Evolutionary conservation across 2,888 invertebrate genomes (phyloP).

Genomic region (Octonoba sinensis): DNA sequence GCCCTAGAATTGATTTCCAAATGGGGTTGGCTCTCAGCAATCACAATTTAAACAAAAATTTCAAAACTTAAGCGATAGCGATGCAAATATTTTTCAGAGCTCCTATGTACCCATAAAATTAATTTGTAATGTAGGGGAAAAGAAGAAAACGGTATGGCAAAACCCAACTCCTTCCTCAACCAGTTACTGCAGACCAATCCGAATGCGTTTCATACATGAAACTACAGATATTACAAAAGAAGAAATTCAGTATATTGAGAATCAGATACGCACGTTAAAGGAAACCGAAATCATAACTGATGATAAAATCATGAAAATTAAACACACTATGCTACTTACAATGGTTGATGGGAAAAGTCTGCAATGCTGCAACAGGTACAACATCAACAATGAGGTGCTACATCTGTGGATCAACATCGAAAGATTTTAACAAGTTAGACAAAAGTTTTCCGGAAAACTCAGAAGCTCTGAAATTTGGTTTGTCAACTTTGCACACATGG

Average conservation of each 20-base stretch:
- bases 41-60: constrained; percentile 37
- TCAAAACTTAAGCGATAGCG: constrained; percentile 8
- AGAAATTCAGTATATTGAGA: constrained; percentile 17
- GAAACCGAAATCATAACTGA: background rate
- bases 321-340: constrained; percentile 15
- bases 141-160: constrained; percentile 6
- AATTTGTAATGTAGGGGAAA: background rate
- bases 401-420: constrained; percentile 17
- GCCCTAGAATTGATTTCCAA: constrained; percentile 2
- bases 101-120: constrained; percentile 6
- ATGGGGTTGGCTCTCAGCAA: constrained; percentile 28
- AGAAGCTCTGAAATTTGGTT: background rate
- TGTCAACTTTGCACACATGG: constrained; percentile 11
- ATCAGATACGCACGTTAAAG: background rate
- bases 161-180: constrained; percentile 21
- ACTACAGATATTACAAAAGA: constrained; percentile 16
- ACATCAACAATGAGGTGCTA: constrained; percentile 38
- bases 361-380: constrained; percentile 23
- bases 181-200: constrained; percentile 34
- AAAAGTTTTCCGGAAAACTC: background rate
- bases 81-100: constrained; percentile 23
- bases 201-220: constrained; percentile 26
- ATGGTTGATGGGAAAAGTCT: constrained; percentile 38
- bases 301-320: background rate
- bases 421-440: constrained; percentile 11